Evolutionary conservation across 2,113 vertebrate species (phyloP).

Genomic region (Ochotona princeps): DNA sequence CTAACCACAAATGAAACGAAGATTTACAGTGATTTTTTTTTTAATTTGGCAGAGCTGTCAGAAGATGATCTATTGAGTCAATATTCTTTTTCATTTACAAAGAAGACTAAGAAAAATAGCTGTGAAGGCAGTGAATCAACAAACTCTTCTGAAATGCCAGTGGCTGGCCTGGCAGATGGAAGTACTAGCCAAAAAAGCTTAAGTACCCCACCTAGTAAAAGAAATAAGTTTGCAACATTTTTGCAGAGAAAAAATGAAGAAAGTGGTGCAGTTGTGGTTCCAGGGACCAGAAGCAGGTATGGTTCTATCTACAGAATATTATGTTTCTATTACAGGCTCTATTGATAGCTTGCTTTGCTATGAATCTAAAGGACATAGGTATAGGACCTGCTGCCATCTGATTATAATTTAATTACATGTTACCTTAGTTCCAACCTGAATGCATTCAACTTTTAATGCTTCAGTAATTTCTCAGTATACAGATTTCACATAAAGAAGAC

Average conservation of each 20-base stretch:
- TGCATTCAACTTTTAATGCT: background rate
- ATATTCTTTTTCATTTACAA: slow-evolving; percentile 88
- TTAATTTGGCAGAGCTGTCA: slow-evolving; percentile 83
- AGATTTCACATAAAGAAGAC: background rate
- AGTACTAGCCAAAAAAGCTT: slow-evolving; percentile 51
- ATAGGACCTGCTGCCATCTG: background rate
- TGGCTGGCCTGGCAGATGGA: slow-evolving; percentile 44
- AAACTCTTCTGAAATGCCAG: slow-evolving; percentile 31
- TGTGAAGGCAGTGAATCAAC: background rate
- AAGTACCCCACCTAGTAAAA: slow-evolving; percentile 68
- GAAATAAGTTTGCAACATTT: slow-evolving; percentile 92
- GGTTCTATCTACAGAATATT: background rate
- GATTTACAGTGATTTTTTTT: slow-evolving; percentile 57
- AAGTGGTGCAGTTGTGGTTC: slow-evolving; percentile 81
- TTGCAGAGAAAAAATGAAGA: slow-evolving; percentile 91
- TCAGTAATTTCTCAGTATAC: background rate
- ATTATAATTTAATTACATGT: background rate
- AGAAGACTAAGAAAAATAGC: slow-evolving; percentile 86
- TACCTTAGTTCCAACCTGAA: background rate
- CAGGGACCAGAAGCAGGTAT: slow-evolving; percentile 93
- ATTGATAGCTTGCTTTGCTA: background rate
- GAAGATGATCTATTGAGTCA: slow-evolving; percentile 93
- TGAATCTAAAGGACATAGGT: no score
- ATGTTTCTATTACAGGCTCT: background rate
- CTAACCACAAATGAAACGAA: background rate